Conservation (phyloP, 2,888 invertebrate genomes). For the Spilarctia lutea region DNA sequence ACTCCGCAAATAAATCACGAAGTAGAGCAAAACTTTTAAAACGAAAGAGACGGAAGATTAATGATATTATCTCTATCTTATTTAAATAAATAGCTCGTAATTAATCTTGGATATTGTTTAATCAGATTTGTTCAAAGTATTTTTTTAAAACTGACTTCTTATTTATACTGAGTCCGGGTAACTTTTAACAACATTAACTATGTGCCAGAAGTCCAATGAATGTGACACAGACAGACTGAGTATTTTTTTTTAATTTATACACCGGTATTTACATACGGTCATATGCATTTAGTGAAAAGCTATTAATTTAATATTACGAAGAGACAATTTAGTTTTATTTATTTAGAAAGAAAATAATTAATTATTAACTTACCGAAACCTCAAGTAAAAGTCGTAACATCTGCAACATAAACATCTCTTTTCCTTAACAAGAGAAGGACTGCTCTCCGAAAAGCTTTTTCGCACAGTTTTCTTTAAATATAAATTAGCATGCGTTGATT, state of each 20-base stretch:
- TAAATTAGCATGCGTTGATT: constrained; percentile 71
- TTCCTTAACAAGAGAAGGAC: constrained; percentile 19
- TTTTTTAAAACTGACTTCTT: neutral
- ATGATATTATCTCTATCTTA: constrained; percentile 50
- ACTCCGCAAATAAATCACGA: constrained; percentile 59
- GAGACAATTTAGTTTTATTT: too few relatives aligned
- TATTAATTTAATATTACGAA: too few relatives aligned
- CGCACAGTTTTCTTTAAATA: constrained; percentile 51
- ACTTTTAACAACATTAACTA: too few relatives aligned
- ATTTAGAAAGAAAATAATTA: too few relatives aligned
- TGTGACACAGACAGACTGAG: too few relatives aligned
- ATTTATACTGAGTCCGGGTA: neutral
- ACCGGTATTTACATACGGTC: too few relatives aligned
- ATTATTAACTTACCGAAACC: neutral
- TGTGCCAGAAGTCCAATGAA: too few relatives aligned
- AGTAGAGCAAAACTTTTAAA: constrained; percentile 46
- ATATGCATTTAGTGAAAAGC: too few relatives aligned
- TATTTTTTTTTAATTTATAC: too few relatives aligned
- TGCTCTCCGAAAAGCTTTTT: constrained; percentile 13
- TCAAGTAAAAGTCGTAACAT: neutral
- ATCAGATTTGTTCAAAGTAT: neutral
- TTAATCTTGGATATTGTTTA: constrained; percentile 38
- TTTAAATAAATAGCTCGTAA: constrained; percentile 33
- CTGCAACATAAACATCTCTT: constrained; percentile 20
- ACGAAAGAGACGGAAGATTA: constrained; percentile 56